phyloP scores from a whole-genome alignment of 2,113 vertebrate species.

The Chamaetylas fuelleborni region DNA sequence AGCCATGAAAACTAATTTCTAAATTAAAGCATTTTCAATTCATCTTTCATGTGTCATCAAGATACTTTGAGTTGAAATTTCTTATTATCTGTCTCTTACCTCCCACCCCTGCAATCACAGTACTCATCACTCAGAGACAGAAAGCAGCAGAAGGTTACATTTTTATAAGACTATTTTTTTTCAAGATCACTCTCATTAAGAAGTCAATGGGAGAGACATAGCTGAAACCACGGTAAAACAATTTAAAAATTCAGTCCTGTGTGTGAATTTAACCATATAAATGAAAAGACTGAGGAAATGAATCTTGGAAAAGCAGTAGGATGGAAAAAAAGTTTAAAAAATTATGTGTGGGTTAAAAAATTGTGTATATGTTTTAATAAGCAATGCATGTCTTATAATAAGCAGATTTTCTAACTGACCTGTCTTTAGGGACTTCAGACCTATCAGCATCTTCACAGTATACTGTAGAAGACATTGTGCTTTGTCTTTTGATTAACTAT shows the following conservation, averaged over 20 bases:
- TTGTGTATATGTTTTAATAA: neutral
- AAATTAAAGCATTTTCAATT: conserved; percentile 51
- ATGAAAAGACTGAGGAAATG: neutral
- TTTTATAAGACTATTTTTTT: conserved; percentile 17
- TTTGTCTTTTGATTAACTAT: neutral
- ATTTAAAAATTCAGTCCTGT: neutral
- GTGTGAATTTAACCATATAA: neutral
- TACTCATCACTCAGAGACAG: neutral
- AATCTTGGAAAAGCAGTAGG: neutral
- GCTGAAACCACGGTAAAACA: neutral
- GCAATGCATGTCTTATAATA: neutral
- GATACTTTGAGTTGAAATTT: conserved; percentile 24
- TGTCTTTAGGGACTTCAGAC: neutral
- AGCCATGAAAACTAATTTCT: conserved; percentile 44
- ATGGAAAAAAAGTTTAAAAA: neutral
- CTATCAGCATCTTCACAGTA: neutral
- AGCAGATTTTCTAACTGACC: neutral
- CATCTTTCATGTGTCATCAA: conserved; percentile 33
- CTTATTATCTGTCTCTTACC: conserved; percentile 41
- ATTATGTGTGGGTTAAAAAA: neutral
- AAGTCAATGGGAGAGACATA: neutral
- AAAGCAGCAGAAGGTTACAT: neutral
- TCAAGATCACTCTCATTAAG: neutral
- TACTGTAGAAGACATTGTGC: neutral
- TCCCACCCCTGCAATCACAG: conserved; percentile 44